Conservation (phyloP, 2,888 invertebrate species). For the Noctua comes region DNA sequence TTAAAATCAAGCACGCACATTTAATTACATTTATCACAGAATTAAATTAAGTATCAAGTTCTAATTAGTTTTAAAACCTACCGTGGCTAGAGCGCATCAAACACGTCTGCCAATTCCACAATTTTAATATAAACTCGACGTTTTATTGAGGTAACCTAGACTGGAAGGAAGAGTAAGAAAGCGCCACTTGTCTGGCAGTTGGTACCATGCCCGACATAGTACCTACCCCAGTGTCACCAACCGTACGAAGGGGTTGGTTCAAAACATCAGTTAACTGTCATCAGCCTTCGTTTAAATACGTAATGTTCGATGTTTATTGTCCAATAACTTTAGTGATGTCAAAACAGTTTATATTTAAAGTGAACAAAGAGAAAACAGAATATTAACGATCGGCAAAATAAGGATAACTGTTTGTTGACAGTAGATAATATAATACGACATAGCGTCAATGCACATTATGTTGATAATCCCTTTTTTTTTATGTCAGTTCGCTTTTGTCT, state of each 20-base stretch:
- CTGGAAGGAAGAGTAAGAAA: background rate
- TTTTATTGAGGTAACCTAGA: slow-evolving; percentile 15
- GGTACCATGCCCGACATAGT: slow-evolving; percentile 27
- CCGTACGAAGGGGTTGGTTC: background rate
- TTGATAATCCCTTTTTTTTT: background rate
- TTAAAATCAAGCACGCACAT: slow-evolving; percentile 20
- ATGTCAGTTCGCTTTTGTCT: background rate
- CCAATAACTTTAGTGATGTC: slow-evolving; percentile 1
- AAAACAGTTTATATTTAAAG: background rate
- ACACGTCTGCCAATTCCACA: background rate
- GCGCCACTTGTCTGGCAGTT: background rate
- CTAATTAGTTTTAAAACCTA: slow-evolving; percentile 1
- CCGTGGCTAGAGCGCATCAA: slow-evolving; percentile 12
- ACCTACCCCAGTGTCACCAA: slow-evolving; percentile 1
- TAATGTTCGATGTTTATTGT: slow-evolving; percentile 24
- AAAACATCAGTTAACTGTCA: slow-evolving; percentile 20
- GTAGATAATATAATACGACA: background rate
- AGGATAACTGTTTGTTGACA: background rate
- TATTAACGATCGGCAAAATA: background rate
- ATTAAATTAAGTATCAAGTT: background rate
- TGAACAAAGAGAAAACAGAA: background rate
- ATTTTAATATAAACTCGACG: background rate
- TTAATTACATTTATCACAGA: background rate
- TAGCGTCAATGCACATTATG: background rate
- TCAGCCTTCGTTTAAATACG: background rate